Base-by-base conservation (phyloP, 2,113 vertebrate species). In the Ailuropoda melanoleuca region DNA sequence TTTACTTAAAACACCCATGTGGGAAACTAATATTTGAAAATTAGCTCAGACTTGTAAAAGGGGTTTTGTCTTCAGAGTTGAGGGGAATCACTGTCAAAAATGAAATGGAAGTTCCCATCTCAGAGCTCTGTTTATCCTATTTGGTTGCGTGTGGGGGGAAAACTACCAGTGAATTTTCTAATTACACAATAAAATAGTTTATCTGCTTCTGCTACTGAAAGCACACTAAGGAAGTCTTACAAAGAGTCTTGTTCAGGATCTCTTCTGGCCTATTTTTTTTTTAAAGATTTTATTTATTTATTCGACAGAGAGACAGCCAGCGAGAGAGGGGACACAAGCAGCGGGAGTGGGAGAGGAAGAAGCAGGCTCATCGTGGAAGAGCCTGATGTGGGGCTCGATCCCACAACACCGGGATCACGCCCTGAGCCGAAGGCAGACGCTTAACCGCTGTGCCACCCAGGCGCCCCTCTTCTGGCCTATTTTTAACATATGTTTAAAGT, bases 31-130 rank as follows among this genome's bases (percentile, higher is more conserved):
- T 80, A 75, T 74, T 48, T 93, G 87, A 92, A 97, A 96, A 85
- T 46, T 39, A 97, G 80, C 34, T 96, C 53, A 23, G 78, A 81
- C 48, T 31, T 95, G 87, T 84, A 87, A 96, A 97, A 39, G 84
- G 56, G 62, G 80, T 58, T 88, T 95, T 98, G 98, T 97, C 77
- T 94, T 95, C 86, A n/a, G 93, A 93, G 77, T 23, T 74, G 55
- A 98, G 89, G 39, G 50, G 75, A 92, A 74, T 74, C 46, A 83
- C 92, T 90, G 96, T 93, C 95, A 75, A 43, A 87, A 66, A 48
- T 43, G 90, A 80, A 97, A 78, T 97, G 95, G 83, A 95, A 97
- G 78, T 81, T 95, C 95, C 96, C 92, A 90, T 46, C 46, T 46
- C 80, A 39, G 80, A n/a, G 55, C 39, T 46, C 78, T 82, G 53